Conservation (phyloP, 2,888 invertebrate genomes). For the Mantis religiosa region DNA sequence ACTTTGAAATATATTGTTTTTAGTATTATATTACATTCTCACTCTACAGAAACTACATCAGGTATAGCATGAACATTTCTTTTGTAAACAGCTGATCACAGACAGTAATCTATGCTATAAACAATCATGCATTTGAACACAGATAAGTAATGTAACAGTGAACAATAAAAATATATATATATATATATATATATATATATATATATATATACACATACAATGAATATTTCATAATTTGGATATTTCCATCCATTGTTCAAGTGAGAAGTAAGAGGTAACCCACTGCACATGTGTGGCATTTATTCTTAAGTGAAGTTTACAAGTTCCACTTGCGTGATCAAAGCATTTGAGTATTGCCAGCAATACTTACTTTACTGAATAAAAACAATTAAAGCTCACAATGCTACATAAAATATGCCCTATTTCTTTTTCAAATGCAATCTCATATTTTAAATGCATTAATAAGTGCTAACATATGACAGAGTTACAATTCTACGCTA, state of each 20-base stretch:
- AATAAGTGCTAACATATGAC: background rate
- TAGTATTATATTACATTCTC: background rate
- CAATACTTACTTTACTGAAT: background rate
- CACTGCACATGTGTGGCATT: background rate
- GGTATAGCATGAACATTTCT: too few species aligned
- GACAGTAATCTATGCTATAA: too few species aligned
- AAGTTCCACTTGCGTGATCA: background rate
- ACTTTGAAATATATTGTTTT: background rate
- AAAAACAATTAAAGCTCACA: background rate
- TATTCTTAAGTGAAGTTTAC: background rate
- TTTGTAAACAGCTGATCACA: too few species aligned
- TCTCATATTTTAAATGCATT: background rate
- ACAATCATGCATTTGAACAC: too few species aligned
- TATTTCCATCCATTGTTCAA: background rate
- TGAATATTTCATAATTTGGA: too few species aligned
- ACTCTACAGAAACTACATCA: too few species aligned
- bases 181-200: too few species aligned
- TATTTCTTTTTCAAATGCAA: background rate
- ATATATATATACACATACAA: too few species aligned
- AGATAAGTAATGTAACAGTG: too few species aligned
- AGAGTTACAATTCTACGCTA: background rate
- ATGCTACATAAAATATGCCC: background rate
- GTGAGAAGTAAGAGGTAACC: background rate
- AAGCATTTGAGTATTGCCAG: slow-evolving; percentile 4
- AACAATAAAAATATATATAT: too few species aligned